These are phyloP conservation scores for Cebus imitator DNA, from an alignment of 2,113 vertebrate species.

Conservation along the genomic window DNA sequence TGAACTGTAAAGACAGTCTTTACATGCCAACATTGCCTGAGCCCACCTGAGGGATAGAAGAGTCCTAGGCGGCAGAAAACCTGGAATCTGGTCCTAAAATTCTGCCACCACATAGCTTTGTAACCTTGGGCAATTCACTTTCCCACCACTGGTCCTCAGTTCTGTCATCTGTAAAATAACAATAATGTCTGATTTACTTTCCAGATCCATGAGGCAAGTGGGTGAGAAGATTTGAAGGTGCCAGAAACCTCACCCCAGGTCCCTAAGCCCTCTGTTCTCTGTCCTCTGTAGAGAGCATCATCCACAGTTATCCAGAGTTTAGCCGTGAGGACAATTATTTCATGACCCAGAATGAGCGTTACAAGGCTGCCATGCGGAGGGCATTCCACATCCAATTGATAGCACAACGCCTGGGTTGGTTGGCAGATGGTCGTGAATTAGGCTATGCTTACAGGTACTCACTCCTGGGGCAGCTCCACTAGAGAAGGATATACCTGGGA, in stretches of 20 bases:
- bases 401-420: conserved; percentile 82
- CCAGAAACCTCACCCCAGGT: background rate
- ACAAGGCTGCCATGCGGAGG: conserved; percentile 77
- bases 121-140: conserved; percentile 81
- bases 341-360: conserved; percentile 82
- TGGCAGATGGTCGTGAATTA: conserved; percentile 64
- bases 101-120: background rate
- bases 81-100: background rate
- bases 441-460: conserved; percentile 78
- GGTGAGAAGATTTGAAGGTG: background rate
- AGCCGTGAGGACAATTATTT: conserved; percentile 82
- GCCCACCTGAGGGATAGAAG: background rate
- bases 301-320: conserved; percentile 77
- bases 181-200: background rate
- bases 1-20: background rate
- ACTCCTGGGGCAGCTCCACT: background rate
- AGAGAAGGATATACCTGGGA: background rate
- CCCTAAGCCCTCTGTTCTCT: conserved; percentile 12
- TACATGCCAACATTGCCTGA: background rate
- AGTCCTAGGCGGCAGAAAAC: background rate
- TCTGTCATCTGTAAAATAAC: background rate
- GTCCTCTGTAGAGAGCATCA: conserved; percentile 76
- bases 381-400: conserved; percentile 72
- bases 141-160: background rate
- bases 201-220: background rate